Evolutionary conservation across 2,888 invertebrate genomes (phyloP).

Genomic region (Coleophora deauratella): DNA sequence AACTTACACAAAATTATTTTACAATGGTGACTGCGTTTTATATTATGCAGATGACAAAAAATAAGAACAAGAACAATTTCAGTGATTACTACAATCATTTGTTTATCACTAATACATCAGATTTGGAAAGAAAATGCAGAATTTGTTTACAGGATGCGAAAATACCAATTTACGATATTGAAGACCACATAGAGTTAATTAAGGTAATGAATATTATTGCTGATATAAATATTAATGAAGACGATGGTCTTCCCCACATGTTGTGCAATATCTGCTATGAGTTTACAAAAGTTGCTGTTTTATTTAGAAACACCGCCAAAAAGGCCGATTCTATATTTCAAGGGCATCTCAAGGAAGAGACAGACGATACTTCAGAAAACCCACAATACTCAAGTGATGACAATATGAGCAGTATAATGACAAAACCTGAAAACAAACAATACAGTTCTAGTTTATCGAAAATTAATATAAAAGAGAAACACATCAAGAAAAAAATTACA

Average conservation of each 20-base stretch:
- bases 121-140: conserved; percentile 15
- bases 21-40: conserved; percentile 23
- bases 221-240: conserved; percentile 31
- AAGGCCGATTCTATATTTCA: conserved; percentile 18
- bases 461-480: conserved; percentile 14
- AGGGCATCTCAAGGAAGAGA: neutral
- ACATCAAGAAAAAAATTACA: conserved; percentile 20
- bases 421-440: neutral
- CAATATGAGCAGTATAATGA: neutral
- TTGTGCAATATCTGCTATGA: conserved; percentile 41
- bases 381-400: neutral
- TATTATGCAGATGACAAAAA: conserved; percentile 16
- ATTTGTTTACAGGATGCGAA: conserved; percentile 23
- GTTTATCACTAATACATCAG: conserved; percentile 7
- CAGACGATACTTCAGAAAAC: neutral
- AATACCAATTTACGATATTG: conserved; percentile 20
- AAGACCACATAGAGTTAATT: conserved; percentile 11
- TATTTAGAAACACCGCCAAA: conserved; percentile 43
- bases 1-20: no score
- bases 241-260: conserved; percentile 37
- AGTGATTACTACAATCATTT: conserved; percentile 15
- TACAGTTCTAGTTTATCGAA: conserved; percentile 12
- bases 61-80: conserved; percentile 8
- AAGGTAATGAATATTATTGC: conserved; percentile 23
- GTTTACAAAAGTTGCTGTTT: conserved; percentile 37